Base-by-base conservation (phyloP, 2,888 invertebrate species). In the Malachius bipustulatus region DNA sequence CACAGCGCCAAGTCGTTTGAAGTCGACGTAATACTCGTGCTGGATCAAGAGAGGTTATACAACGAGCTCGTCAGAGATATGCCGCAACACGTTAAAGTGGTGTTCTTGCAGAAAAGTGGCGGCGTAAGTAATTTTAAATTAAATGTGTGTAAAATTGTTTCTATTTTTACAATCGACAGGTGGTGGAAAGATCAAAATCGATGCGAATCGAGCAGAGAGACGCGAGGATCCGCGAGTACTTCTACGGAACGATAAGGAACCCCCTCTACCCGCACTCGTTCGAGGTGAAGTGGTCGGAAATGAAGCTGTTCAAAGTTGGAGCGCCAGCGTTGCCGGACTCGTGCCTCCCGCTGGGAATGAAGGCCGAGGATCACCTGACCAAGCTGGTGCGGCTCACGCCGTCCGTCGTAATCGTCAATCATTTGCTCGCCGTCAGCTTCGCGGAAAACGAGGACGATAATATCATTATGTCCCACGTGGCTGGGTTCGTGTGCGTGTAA, bases 301-400 rank as follows among this genome's bases (percentile, higher is more conserved):
- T 94, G 6, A 83, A 83, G 57, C 77, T 97, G 24, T 93, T 78
- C 57, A 94, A 94, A 73, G 88, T 96, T 51, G 93, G 94, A 8
- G 91, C 93, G 1, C 89, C 90, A 0, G 76, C 83, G 0, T 66
- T 97, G 37, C 96, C 97, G 0, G 90, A 88, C 54, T 94, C 94
- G 2, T 93, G 94, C 60, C 79, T 97, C 76, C 97, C 97, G 1
- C 72, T 94, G 38, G 97, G 96, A 32, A 94, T 94, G 90, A 88
- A 87, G 53, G 71, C 77, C 0, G 85, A 85, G 56, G 94, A 96
- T 62, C 89, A 88, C 57, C 70, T 83, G 42, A 91, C 90, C 0
- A 90, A 90, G 66, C 67, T 94, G 34, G 89, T 94, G 16, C 66
- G 76, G 0, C 77, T 91, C 24, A 72, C 76, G 39, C 82, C 89